phyloP scores from a whole-genome alignment of 2,113 vertebrate species.

The Pagrus major region DNA sequence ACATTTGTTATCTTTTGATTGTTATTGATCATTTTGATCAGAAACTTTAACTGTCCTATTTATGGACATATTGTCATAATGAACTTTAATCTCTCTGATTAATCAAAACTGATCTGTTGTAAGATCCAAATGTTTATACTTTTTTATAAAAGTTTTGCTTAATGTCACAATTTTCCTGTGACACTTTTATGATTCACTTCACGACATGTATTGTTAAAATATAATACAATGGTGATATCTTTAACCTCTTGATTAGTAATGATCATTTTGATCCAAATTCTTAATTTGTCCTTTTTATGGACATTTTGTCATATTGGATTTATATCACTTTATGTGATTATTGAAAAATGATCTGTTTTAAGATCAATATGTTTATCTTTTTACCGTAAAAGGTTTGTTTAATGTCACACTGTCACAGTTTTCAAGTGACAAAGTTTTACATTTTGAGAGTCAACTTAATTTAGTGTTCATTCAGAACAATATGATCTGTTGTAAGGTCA shows the following conservation, averaged over 20 bases:
- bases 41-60: too few species aligned
- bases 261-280: slow-evolving; percentile 16
- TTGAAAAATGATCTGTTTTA: slow-evolving; percentile 8
- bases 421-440: background rate
- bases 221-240: background rate
- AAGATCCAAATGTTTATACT: too few species aligned
- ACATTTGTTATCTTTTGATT: background rate
- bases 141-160: too few species aligned
- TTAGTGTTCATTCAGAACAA: too few species aligned
- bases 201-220: background rate
- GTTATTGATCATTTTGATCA: slow-evolving; percentile 32
- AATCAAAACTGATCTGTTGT: too few species aligned
- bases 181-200: background rate
- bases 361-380: background rate
- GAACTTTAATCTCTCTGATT: too few species aligned
- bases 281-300: background rate
- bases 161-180: slow-evolving; percentile 16
- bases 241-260: background rate
- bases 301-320: background rate
- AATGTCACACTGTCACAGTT: slow-evolving; percentile 15
- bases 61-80: too few species aligned
- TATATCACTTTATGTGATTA: background rate
- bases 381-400: background rate
- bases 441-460: background rate
- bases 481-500: too few species aligned